A percentile compares a stretch with the other conserved stretches of the same genome.
Evolutionary conservation across 2,888 invertebrate species (phyloP).

Genomic region (Pristionchus arcanus): DNA sequence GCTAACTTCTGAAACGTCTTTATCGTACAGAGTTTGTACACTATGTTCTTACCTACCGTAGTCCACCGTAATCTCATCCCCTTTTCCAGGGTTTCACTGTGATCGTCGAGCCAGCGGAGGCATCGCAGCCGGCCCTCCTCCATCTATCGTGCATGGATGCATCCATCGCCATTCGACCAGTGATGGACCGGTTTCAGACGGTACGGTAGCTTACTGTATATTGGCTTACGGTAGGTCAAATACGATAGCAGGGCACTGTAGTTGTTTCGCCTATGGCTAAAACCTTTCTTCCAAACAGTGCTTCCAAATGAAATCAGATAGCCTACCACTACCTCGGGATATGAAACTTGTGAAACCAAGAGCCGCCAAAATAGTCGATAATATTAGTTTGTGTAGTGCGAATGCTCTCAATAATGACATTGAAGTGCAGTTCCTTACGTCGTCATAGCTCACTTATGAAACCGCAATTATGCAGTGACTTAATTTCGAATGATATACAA

Average conservation of each 20-base stretch:
- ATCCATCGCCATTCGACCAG: conserved; percentile 97
- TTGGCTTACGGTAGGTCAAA: neutral
- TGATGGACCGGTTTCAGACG: conserved; percentile 95
- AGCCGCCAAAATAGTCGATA: too few species aligned
- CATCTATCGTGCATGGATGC: conserved; percentile 95
- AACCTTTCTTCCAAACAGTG: too few species aligned
- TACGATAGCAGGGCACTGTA: neutral
- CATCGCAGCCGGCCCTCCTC: conserved; percentile 83
- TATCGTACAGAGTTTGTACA: too few species aligned
- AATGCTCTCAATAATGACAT: neutral
- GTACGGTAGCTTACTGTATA: conserved; percentile 83
- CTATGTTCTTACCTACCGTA: too few species aligned
- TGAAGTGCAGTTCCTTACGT: neutral
- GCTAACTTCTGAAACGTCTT: too few species aligned
- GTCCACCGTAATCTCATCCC: too few species aligned
- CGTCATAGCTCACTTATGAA: neutral
- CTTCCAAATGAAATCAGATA: too few species aligned
- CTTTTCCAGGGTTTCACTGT: conserved; percentile 89
- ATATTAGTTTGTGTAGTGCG: too few species aligned
- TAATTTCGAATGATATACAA: too few species aligned
- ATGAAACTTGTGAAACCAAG: too few species aligned
- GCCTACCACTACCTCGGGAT: too few species aligned
- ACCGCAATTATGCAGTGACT: neutral
- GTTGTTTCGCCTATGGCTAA: too few species aligned
- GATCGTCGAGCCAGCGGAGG: conserved; percentile 98